Base-by-base conservation (phyloP, 1,140 invertebrate genomes). In the Rhopalosiphum maidis region DNA sequence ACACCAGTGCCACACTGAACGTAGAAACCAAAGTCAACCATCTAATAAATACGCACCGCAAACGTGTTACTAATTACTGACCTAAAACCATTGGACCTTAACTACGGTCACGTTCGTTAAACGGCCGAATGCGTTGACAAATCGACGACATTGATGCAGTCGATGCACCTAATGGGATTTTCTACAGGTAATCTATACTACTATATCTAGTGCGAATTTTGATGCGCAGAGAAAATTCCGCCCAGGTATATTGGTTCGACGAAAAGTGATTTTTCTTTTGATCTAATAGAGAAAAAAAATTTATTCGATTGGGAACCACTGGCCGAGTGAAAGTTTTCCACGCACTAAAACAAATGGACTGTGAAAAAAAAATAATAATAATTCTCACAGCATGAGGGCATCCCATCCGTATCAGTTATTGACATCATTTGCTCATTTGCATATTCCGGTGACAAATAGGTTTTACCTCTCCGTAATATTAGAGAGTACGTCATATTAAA, bases 61-160 rank as follows among this genome's bases (percentile, higher is more conserved):
- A 41, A 55, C 37, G 82, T 41, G 91, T 93, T 85, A 51, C 46
- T 54, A 41, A 86, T 93, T 86, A 85, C 15, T 85, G 91, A 93
- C 91, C 68, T 85, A 85, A n/a, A 93, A 93, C 77, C 91, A 86
- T 93, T 93, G 91, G 91, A 93, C 91, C 91, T 85, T 86, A 86
- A 86, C 91, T 23, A 11, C 18, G 43, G 77, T 54, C 46, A 2
- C 91, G 91, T 35, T 23, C 35, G 41, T 82, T n/a, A 82, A 35
- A 21, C 37, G 18, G 35, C 37, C 37, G 41, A 43, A 91, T 82
- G 82, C 60, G 37, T 46, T 18, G 37, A 51, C 25, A 22, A 86
- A 86, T 6, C 41, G 25, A 86, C 11, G 23, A 51, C 18, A 25
- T 30, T 25, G 60, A 30, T 21, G 43, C 85, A 85, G 7, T 30